phyloP scores from a whole-genome alignment of 2,888 invertebrate genomes.

The Cerceris rybyensis region DNA sequence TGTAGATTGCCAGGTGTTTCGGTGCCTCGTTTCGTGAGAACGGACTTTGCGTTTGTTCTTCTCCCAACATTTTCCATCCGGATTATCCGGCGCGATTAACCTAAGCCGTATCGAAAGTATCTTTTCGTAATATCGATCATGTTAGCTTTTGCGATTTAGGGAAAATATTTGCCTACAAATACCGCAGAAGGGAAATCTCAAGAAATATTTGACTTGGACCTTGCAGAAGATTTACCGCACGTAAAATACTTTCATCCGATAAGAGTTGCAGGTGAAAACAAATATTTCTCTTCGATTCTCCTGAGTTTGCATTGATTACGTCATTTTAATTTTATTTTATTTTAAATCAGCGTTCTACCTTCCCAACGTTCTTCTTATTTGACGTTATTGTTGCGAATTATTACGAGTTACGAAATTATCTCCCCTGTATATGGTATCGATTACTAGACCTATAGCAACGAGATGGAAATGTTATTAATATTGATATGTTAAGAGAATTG shows the following conservation, averaged over 20 bases:
- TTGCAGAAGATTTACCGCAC: slow-evolving; percentile 1
- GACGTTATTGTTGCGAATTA: too few species aligned
- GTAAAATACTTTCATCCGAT: background rate
- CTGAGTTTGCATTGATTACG: too few species aligned
- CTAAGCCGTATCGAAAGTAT: slow-evolving; percentile 36
- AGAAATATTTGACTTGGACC: slow-evolving; percentile 11
- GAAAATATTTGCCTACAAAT: slow-evolving; percentile 1
- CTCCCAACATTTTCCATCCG: slow-evolving; percentile 26
- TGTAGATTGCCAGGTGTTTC: slow-evolving; percentile 55
- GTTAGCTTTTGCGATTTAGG: slow-evolving; percentile 19
- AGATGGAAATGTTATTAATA: too few species aligned
- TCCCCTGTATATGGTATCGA: too few species aligned
- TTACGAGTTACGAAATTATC: too few species aligned
- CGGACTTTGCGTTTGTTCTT: slow-evolving; percentile 17
- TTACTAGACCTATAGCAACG: too few species aligned
- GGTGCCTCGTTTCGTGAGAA: background rate
- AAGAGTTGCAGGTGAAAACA: slow-evolving; percentile 20
- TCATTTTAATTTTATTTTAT: too few species aligned
- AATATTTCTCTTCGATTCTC: slow-evolving; percentile 21
- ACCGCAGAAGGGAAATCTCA: background rate
- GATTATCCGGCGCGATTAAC: slow-evolving; percentile 48
- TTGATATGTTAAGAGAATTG: too few species aligned
- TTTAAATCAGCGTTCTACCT: too few species aligned
- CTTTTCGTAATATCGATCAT: slow-evolving; percentile 6
- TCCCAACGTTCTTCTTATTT: too few species aligned